Percentiles rank a stretch among this genome's conserved stretches.
phyloP scores from a whole-genome alignment of 2,797 vertebrate species.

The Falco columbarius region DNA sequence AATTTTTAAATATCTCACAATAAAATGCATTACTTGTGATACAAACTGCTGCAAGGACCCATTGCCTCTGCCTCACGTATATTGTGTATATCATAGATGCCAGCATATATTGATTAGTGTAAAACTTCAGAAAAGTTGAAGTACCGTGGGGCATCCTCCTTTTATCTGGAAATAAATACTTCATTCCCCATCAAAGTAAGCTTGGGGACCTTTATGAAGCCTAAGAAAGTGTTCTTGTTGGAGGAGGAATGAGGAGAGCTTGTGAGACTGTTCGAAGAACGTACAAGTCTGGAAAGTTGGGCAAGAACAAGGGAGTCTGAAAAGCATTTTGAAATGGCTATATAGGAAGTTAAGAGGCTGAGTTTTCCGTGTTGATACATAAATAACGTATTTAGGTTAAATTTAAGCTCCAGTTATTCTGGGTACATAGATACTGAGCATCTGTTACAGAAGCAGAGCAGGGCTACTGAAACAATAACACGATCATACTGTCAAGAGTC shows the following conservation, averaged over 20 bases:
- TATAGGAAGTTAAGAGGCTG: not conserved
- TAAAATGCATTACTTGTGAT: not conserved
- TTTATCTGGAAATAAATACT: not conserved
- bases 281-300: not conserved
- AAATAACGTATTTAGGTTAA: not conserved
- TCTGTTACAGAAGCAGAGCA: not conserved
- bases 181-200: not conserved
- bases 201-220: not conserved
- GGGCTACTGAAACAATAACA: not conserved
- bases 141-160: not conserved
- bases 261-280: not conserved
- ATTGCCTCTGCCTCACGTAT: not conserved
- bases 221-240: not conserved
- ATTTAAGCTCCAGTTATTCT: not conserved
- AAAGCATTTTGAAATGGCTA: not conserved
- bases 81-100: not conserved
- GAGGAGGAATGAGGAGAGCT: not conserved
- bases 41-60: not conserved
- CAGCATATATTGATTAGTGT: too few relatives aligned
- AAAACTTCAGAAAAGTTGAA: not conserved
- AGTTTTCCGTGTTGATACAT: not conserved
- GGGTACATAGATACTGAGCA: not conserved
- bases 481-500: rapidly evolving
- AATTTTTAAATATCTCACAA: not conserved
- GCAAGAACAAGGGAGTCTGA: not conserved